Evolutionary conservation across 2,113 vertebrate genomes (phyloP), one percentile per base, ranked within the genome.

Genomic region (Nothocercus julius): DNA sequence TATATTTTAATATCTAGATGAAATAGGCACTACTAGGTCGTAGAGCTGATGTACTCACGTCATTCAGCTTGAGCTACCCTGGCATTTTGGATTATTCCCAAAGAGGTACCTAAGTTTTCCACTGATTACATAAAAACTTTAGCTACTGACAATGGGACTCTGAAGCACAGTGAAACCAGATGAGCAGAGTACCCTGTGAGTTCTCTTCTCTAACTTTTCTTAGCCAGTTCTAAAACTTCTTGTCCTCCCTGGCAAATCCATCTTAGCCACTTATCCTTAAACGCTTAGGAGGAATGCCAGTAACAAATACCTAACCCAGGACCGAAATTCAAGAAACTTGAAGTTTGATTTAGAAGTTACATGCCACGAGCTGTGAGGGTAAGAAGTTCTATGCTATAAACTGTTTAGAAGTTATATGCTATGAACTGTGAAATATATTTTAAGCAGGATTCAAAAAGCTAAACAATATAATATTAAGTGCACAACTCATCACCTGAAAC

Each of bases 171-270:
- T 4, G 44, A 24, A 36, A 14, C 34, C 8, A n/a, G 54, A 53
- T 14, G 22, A 30, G 45, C 0, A 17, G 9, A 82, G 61, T 1
- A 53, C 24, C 11, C 11, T 5, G 0, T 5, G 11, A 69, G 20
- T 18, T 34, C 34, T 24, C 38, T 42, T 36, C 32, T 79, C 87
- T 54, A 15, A 77, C 22, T 53, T 72, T 54, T 53, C 51, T 53
- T 38, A 34, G 27, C 34, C 54, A 32, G 4, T 73, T 40, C 67
- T 70, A 9, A 78, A 59, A 24, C 79, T 83, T 51, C 79, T 67
- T 62, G 32, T 79, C 88, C 68, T 73, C 82, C 78, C 61, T 82
- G 62, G 66, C 40, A 96, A 93, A 96, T 93, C 92, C 45, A 20
- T 67, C 64, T 93, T 20, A 90, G 89, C 58, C 62, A 89, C 90